Evolutionary conservation across 1,140 invertebrate genomes (phyloP), one percentile per base, ranked within the genome.

Genomic region (Andricus grossulariae): DNA sequence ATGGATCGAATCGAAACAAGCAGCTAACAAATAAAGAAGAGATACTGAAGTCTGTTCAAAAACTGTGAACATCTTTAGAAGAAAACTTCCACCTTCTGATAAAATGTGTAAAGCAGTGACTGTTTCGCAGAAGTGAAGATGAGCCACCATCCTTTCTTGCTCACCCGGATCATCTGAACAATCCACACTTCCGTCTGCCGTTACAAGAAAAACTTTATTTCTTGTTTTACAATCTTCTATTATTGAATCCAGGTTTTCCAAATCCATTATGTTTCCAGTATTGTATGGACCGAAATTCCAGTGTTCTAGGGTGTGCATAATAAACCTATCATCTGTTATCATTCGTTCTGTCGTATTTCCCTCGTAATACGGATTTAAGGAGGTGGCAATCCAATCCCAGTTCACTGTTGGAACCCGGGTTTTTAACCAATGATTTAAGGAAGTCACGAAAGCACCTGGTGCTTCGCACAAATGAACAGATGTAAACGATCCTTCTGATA

Each of bases 1-100:
- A 77, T 93, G 90, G 1, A 98, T 94, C 82, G 94, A 86, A 21
- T 93, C 83, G 89, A 98, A 98, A 19, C 93, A 86, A 84, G 94
- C 95, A 81, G 94, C 94, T 0, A 99, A 91, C 2, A 99, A 88
- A 87, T 96, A 98, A 25, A 99, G 85, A 3, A 98, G 86, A 73
- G 94, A 95, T 0, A 98, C 92, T 3, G 97, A 95, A 16, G 94
- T 92, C 75, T 95, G 93, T 88, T 99, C 97, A 88, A 97, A 98
- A 66, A 96, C 93, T 2, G 98, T 99, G 85, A 99, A 99, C 82
- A 98, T 94, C 92, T 99, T 99, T n/a, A 99, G 86, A 0, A 99
- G 92, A 76, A 98, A 94, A 80, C 91, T 94, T 3, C 98, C 98
- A 74, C 94, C 94, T 73, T 88, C 74, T n/a, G 92, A 88, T n/a